phyloP scores from a whole-genome alignment of 2,113 vertebrate genomes.

The Salvelinus sp. region DNA sequence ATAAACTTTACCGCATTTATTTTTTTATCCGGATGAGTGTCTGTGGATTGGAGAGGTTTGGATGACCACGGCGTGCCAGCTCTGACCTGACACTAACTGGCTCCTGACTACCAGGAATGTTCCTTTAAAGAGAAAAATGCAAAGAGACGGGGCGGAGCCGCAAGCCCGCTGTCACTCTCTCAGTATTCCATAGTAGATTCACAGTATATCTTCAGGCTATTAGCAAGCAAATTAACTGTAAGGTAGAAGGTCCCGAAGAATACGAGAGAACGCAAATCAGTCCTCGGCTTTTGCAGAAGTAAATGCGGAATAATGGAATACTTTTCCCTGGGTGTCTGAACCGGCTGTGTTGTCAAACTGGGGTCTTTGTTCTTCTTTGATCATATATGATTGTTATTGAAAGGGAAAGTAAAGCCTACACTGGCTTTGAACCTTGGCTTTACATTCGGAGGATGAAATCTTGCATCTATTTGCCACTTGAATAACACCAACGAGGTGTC shows the following conservation, averaged over 20 bases:
- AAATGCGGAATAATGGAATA: conserved; percentile 36
- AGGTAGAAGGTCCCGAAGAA: conserved; percentile 50
- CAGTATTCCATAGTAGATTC: conserved; percentile 33
- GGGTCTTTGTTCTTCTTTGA: too few relatives aligned
- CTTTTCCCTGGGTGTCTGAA: conserved; percentile 25
- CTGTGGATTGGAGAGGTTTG: conserved; percentile 2
- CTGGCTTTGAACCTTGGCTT: conserved; percentile 48
- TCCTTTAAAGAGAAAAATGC: conserved; percentile 62
- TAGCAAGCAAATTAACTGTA: conserved; percentile 40
- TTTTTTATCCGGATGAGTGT: conserved; percentile 10
- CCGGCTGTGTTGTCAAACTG: too few relatives aligned
- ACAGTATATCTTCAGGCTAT: conserved; percentile 34
- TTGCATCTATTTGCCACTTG: conserved; percentile 27
- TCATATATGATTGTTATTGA: conserved; percentile 45
- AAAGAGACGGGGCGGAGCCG: conserved; percentile 61
- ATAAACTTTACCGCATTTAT: neutral
- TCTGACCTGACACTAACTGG: conserved; percentile 58
- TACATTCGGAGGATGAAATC: conserved; percentile 32
- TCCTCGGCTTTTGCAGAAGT: conserved; percentile 6
- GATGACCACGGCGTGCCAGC: conserved; percentile 33
- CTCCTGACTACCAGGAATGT: conserved; percentile 62
- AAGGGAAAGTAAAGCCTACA: conserved; percentile 54
- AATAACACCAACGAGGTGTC: neutral
- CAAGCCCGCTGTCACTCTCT: conserved; percentile 47
- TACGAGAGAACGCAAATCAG: conserved; percentile 4